Percentiles rank a stretch among this genome's conserved stretches.
Conservation (phyloP, 2,888 invertebrate genomes). For the Plemyria rubiginata region DNA sequence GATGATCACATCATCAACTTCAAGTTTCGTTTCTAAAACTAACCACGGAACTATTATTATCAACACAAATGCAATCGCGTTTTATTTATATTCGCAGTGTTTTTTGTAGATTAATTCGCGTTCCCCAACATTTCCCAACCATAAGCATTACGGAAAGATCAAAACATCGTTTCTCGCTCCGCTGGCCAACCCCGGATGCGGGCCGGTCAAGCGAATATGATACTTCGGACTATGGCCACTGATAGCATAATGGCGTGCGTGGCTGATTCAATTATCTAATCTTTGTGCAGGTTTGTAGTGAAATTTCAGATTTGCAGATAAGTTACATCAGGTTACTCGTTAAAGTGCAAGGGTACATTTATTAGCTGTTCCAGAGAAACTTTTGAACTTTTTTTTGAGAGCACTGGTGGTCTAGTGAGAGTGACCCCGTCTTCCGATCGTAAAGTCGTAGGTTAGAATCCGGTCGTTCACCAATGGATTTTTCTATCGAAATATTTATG, state of each 20-base stretch:
- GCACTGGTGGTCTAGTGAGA: too few species aligned
- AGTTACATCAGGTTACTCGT: conserved; percentile 22
- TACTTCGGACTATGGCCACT: conserved; percentile 38
- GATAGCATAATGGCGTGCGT: conserved; percentile 31
- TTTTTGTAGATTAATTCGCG: conserved; percentile 6
- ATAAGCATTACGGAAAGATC: conserved; percentile 33
- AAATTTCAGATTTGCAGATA: conserved; percentile 29
- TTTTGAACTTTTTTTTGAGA: too few species aligned
- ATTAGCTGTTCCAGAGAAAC: not conserved
- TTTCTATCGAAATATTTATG: too few species aligned
- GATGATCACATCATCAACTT: too few species aligned
- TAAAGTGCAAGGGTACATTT: not conserved
- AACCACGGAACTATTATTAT: too few species aligned
- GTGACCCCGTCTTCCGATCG: too few species aligned
- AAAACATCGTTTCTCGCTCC: conserved; percentile 42
- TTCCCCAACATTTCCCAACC: conserved; percentile 30
- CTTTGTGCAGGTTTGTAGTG: conserved; percentile 24
- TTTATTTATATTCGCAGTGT: not conserved
- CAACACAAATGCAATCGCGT: not conserved
- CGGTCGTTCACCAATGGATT: too few species aligned
- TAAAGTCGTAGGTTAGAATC: too few species aligned
- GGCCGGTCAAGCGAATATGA: conserved; percentile 27
- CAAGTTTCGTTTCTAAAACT: too few species aligned
- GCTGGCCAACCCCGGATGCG: conserved; percentile 37
- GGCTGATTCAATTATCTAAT: conserved; percentile 43